Percentiles rank a stretch among this genome's conserved stretches.
Evolutionary conservation across 2,888 invertebrate species (phyloP).

Genomic region (Tipula vernalis): DNA sequence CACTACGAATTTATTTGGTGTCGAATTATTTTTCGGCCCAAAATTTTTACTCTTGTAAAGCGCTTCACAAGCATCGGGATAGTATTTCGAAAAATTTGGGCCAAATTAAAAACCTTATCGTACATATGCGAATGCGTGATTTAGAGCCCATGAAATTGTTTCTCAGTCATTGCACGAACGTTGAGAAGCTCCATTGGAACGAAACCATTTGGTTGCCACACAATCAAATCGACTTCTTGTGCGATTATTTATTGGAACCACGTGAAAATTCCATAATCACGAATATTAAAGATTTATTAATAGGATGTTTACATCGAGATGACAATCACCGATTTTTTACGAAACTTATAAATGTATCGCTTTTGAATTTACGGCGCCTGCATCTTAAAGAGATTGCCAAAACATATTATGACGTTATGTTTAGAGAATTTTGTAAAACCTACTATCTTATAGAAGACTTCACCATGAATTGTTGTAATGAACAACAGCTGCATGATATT

Average conservation of each 20-base stretch:
- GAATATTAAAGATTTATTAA: background rate
- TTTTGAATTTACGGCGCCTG: background rate
- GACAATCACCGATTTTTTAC: background rate
- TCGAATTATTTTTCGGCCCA: background rate
- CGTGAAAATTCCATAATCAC: background rate
- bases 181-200: background rate
- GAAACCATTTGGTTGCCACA: background rate
- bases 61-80: background rate
- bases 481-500: background rate
- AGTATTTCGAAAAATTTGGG: background rate
- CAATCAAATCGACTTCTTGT: background rate
- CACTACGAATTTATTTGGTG: background rate
- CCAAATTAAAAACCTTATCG: background rate
- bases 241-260: background rate
- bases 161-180: background rate
- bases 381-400: background rate
- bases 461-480: background rate
- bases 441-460: background rate
- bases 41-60: background rate
- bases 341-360: background rate
- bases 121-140: background rate
- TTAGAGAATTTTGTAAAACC: background rate
- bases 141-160: background rate
- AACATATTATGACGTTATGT: background rate
- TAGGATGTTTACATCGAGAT: background rate